Conservation (phyloP, 2,888 invertebrate genomes). For the Galerucella calmariensis region DNA sequence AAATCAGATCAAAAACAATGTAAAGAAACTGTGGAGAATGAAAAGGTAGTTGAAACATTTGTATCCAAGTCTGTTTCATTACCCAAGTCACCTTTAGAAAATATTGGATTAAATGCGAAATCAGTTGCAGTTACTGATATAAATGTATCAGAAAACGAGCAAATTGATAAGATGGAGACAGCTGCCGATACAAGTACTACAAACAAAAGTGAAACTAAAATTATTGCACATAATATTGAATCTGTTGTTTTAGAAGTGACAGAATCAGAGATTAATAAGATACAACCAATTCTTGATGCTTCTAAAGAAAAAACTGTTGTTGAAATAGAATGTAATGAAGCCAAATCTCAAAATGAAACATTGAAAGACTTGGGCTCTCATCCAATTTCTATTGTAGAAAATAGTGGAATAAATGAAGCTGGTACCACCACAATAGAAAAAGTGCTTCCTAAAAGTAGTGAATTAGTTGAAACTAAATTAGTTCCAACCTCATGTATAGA, state of each 20-base stretch:
- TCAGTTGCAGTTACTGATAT: neutral
- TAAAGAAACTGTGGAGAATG: neutral
- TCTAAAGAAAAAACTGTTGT: constrained; percentile 8
- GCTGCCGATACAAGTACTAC: neutral
- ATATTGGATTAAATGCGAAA: neutral
- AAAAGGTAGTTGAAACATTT: neutral
- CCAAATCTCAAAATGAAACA: neutral
- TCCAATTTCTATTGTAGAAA: neutral
- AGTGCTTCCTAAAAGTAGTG: no score
- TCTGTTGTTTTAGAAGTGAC: constrained; percentile 16
- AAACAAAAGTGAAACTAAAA: neutral
- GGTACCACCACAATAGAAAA: no score
- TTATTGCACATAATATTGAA: neutral
- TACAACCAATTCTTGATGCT: constrained; percentile 16
- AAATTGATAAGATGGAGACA: neutral
- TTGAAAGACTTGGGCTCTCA: neutral
- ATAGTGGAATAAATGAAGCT: neutral
- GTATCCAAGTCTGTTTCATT: neutral
- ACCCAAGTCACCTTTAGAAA: neutral
- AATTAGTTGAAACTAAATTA: no score
- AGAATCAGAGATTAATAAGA: constrained; percentile 12
- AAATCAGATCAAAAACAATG: neutral
- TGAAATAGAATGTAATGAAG: neutral
- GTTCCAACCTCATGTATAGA: no score
- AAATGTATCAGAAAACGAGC: neutral